Evolutionary conservation across 1,140 invertebrate genomes (phyloP).

Genomic region (Drosophila neocordata): DNA sequence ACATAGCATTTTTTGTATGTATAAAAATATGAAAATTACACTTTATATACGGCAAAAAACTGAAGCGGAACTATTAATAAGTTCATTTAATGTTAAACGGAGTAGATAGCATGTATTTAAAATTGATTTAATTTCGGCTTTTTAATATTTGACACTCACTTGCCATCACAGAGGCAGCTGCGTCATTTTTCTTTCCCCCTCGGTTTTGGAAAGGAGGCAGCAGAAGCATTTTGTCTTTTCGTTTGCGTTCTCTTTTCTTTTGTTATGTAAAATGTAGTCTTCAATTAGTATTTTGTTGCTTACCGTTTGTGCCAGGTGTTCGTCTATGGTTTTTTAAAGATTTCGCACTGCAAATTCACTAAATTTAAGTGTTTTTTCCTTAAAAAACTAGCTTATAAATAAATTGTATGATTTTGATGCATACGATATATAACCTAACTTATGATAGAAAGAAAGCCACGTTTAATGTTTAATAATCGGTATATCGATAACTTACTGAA

Average conservation of each 20-base stretch:
- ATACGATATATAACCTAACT: conserved; percentile 83
- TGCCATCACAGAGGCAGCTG: conserved; percentile 56
- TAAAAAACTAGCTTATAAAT: conserved; percentile 83
- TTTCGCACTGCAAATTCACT: conserved; percentile 83
- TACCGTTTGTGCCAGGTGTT: conserved; percentile 83
- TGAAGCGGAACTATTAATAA: conserved; percentile 24
- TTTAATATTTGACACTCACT: conserved; percentile 29
- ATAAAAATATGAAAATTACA: conserved; percentile 81
- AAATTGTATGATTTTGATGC: conserved; percentile 83
- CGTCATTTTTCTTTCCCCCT: conserved; percentile 63
- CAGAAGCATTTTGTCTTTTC: conserved; percentile 42
- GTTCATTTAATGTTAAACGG: conserved; percentile 13
- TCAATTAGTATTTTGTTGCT: conserved; percentile 52
- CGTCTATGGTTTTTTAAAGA: conserved; percentile 82
- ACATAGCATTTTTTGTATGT: conserved; percentile 81
- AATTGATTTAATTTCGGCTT: conserved; percentile 13
- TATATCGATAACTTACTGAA: conserved; percentile 10
- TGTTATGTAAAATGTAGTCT: conserved; percentile 78
- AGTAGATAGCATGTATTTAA: not conserved
- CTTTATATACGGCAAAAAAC: conserved; percentile 41
- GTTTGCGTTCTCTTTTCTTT: conserved; percentile 50
- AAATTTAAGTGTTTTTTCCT: conserved; percentile 83
- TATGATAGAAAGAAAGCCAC: conserved; percentile 81
- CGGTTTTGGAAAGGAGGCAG: conserved; percentile 44
- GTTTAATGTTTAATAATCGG: conserved; percentile 63